Percentiles rank a stretch among this genome's conserved stretches.
These are phyloP conservation scores for Acropternis orthonyx DNA, from an alignment of 2,797 vertebrate species.

Conservation along the genomic window DNA sequence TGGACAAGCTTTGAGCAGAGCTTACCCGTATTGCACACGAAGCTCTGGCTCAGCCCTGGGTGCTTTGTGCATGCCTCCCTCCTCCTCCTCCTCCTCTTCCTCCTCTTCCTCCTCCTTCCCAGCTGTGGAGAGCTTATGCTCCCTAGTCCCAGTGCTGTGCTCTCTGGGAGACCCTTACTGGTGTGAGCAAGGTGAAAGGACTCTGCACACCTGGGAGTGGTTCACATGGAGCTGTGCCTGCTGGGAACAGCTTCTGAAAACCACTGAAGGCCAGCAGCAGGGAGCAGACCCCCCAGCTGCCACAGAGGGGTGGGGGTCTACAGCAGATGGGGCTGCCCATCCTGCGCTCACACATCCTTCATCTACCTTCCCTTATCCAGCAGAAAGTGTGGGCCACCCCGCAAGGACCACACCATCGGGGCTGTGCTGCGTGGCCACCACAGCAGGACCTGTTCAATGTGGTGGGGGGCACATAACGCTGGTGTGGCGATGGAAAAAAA, in stretches of 20 bases:
- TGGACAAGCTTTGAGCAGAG: slow-evolving; percentile 1
- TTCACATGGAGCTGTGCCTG: accelerated
- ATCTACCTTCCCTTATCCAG: accelerated
- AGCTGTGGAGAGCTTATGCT: background rate
- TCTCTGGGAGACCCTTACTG: background rate
- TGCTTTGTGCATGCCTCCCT: background rate
- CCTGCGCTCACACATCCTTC: accelerated
- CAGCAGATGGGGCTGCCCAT: background rate
- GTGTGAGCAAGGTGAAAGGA: background rate
- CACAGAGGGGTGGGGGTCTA: background rate
- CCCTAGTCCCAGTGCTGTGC: background rate
- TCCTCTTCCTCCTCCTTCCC: background rate
- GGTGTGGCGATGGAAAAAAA: background rate
- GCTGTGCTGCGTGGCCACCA: background rate
- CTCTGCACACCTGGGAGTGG: accelerated
- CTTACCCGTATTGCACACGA: background rate
- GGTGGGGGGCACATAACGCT: accelerated
- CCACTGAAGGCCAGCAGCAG: accelerated
- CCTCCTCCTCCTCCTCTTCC: background rate
- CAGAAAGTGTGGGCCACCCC: background rate
- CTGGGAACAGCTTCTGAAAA: background rate
- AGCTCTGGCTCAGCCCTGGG: background rate
- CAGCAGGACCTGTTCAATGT: accelerated
- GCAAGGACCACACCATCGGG: accelerated
- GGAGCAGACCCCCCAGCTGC: background rate